phyloP scores from a whole-genome alignment of 2,113 vertebrate species.

The Caranx melampygus region DNA sequence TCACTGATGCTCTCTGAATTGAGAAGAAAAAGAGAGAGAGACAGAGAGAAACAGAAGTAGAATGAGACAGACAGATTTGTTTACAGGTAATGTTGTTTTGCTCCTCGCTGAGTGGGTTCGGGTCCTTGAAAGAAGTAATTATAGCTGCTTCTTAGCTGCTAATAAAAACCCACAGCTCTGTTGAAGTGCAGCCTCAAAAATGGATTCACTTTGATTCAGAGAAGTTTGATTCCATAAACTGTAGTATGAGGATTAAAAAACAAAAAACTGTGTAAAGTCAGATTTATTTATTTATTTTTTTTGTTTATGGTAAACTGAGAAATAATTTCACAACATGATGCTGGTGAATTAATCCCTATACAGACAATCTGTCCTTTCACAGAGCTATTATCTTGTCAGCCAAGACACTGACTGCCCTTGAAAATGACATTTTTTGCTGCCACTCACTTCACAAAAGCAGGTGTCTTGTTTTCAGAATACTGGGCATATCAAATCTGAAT shows the following conservation, averaged over 20 bases:
- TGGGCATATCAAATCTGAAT: constrained; percentile 37
- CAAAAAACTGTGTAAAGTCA: too few relatives aligned
- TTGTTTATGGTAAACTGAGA: neutral
- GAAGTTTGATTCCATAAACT: constrained; percentile 8
- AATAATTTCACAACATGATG: neutral
- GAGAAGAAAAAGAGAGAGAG: constrained; percentile 15
- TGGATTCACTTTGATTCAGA: constrained; percentile 46
- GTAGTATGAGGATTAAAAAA: constrained; percentile 5
- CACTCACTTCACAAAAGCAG: constrained; percentile 28
- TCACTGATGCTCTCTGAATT: constrained; percentile 32
- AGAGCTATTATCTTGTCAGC: neutral
- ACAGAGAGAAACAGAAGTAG: constrained; percentile 25
- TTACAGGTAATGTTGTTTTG: constrained; percentile 63
- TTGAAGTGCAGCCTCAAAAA: constrained; percentile 43
- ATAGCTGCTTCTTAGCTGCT: constrained; percentile 42
- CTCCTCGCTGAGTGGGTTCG: constrained; percentile 55
- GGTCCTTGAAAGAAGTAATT: constrained; percentile 69
- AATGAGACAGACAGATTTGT: constrained; percentile 49
- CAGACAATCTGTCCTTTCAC: neutral
- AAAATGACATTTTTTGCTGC: neutral
- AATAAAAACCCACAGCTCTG: constrained; percentile 40
- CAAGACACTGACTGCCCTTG: constrained; percentile 14
- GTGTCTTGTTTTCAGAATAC: constrained; percentile 30
- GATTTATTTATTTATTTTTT: neutral
- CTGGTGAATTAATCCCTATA: neutral